Evolutionary conservation across 1,140 invertebrate species (phyloP).

Genomic region (Diorhabda sublineata): DNA sequence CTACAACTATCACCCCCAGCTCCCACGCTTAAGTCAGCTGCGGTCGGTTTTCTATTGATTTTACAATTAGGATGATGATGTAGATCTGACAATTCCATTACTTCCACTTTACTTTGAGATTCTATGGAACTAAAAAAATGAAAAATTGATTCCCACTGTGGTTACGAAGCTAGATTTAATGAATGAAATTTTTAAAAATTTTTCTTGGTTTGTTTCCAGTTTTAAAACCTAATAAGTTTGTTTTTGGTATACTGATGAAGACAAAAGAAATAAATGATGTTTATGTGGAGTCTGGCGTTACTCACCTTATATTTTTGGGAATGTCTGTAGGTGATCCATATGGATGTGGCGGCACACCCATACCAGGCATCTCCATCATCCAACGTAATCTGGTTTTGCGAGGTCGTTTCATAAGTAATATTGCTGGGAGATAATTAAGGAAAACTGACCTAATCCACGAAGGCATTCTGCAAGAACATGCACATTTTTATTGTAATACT

Average conservation of each 20-base stretch:
- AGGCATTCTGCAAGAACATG: slow-evolving; percentile 68
- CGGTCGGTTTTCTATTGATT: slow-evolving; percentile 74
- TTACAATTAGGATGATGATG: slow-evolving; percentile 96
- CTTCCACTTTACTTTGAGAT: slow-evolving; percentile 76
- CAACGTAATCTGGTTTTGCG: slow-evolving; percentile 87
- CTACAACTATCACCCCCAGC: slow-evolving; percentile 59
- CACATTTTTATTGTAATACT: too few species aligned
- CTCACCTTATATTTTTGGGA: slow-evolving; percentile 69
- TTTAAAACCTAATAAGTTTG: too few species aligned
- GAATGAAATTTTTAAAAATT: background rate
- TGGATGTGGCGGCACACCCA: slow-evolving; percentile 76
- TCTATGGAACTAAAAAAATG: slow-evolving; percentile 43
- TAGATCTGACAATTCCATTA: slow-evolving; percentile 90
- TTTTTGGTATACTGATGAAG: background rate
- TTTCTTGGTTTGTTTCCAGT: background rate
- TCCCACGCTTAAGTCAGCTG: slow-evolving; percentile 54
- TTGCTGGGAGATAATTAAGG: slow-evolving; percentile 84
- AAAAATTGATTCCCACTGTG: too few species aligned
- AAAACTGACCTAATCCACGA: slow-evolving; percentile 91
- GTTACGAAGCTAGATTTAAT: too few species aligned
- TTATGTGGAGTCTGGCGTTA: background rate
- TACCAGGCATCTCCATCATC: slow-evolving; percentile 95
- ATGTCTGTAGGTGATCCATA: slow-evolving; percentile 75
- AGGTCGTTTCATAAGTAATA: slow-evolving; percentile 86
- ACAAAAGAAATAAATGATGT: background rate